Base-by-base conservation (phyloP, 92 coral and sea anemone species). In the Zoanthus gigantus region DNA sequence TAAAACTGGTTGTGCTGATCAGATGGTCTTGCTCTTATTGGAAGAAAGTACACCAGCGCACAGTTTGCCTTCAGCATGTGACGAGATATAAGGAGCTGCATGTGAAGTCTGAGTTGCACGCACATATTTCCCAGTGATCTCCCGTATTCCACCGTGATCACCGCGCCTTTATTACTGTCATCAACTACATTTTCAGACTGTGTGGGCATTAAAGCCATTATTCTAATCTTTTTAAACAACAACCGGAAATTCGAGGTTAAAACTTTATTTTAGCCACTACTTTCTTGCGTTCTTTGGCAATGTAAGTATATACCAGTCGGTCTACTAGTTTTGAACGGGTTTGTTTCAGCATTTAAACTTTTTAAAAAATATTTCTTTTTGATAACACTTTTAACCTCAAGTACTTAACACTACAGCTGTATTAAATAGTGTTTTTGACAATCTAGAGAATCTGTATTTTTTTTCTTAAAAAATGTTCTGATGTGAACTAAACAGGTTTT, bases 161-260 rank as follows among this genome's bases (percentile, higher is more conserved):
- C 73, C 85, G 73, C 85, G 44, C 74, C 74, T 34, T 69, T 69
- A 23, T 69, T 69, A 31, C 46, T 69, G 74, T 69, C 74, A 69
- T 48, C 75, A 81, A 53, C 85, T 66, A 74, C 45, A 30, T 9
- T 12, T 23, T 11, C 46, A 32, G 16, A 23, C 83, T 29, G 52
- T 78, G 83, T 29, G 71, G 7, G 32, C 53, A 17, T 15, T 5
- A 61, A 60, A 44, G 75, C 74, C 85, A 80, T 12, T 65, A 47
- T 44, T 81, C 85, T 81, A 44, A 32, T 18, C 74, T 31, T 63
- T 29, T 37, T 10, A 61, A 81, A 67, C 85, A 81, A 66, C 67
- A 15, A 37, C 75, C 76, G 85, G 85, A 81, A 81, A 30, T 81
- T 67, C 29, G 73, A 42, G 85, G 60, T 50, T 18, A 67, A 16